Percentiles rank a stretch among this genome's conserved stretches.
Evolutionary conservation across 2,113 vertebrate genomes (phyloP).

Genomic region (Mungos mungo): DNA sequence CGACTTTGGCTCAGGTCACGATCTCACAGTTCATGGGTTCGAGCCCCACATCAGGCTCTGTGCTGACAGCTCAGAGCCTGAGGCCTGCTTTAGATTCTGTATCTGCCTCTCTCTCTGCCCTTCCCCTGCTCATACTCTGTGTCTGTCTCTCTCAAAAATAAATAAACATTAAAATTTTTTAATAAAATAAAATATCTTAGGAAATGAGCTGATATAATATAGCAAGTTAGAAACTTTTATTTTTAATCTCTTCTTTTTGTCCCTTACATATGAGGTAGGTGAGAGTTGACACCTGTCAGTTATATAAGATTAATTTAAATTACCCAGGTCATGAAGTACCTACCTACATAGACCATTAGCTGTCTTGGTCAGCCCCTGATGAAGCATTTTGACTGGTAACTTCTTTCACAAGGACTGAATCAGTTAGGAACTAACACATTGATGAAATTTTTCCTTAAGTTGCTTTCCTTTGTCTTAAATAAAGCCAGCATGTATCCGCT

Average conservation of each 20-base stretch:
- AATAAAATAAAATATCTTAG: background rate
- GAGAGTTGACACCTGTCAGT: constrained; percentile 17
- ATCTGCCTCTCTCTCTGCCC: no score
- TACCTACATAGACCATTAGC: background rate
- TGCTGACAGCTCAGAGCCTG: no score
- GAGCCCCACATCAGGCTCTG: no score
- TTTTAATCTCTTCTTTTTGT: background rate
- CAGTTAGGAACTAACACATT: background rate
- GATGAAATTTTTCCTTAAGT: background rate
- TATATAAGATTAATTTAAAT: constrained; percentile 15
- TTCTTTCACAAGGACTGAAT: background rate
- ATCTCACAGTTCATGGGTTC: no score
- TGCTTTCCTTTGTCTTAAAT: background rate
- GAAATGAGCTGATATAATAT: background rate
- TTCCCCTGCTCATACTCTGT: no score
- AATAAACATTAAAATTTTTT: no score
- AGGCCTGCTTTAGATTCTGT: no score
- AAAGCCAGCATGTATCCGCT: background rate
- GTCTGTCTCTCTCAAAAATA: no score
- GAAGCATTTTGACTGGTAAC: constrained; percentile 44
- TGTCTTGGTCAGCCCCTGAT: constrained; percentile 1
- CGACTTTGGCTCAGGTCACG: no score
- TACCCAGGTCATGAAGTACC: background rate
- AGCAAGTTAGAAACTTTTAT: background rate
- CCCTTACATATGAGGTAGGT: background rate